Evolutionary conservation across 64 coral and sea anemone genomes (phyloP), one percentile per base, ranked within the genome.

Genomic region (Stylophora pistillata): DNA sequence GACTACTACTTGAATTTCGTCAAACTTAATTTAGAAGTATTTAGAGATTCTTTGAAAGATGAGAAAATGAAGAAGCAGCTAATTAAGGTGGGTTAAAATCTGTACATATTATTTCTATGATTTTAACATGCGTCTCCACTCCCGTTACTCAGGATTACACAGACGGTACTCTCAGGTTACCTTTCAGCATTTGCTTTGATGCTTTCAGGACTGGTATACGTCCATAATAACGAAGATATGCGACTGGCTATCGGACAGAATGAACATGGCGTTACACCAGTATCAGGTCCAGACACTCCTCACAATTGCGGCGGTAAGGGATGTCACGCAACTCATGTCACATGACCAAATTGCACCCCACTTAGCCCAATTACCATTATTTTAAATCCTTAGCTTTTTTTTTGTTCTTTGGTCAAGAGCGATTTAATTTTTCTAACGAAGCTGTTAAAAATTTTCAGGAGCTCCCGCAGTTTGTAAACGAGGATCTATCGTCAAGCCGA

Each of bases 261-360:
- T 94, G 81, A 89, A 79, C 23, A 69, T 89, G 30, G 82, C 88
- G 54, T 71, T 94, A 59, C 92, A 94, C 72, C 72, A 83, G 72
- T 94, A 90, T 62, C 92, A 94, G 26, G 59, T 94, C 29, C 72
- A 94, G 17, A 86, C 92, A 14, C 88, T 94, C 1, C 88, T 90
- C 28, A 74, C 92, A n/a, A 55, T 94, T 28, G 88, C 88, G n/a
- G 66, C 85, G 92, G 92, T 94, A 90, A 89, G 77, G 33, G 53
- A 13, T 52, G 75, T 84, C 80, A 69, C 80, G 61, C 80, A 84
- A 84, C 34, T 47, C 37, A 47, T 47, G 0, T 7, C 37, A 7
- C 37, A 47, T 25, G 58, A 16, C n/a, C n/a, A n/a, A n/a, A n/a
- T n/a, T n/a, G n/a, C n/a, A n/a, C n/a, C n/a, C n/a, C n/a, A n/a